Conservation (phyloP, 92 coral and sea anemone species). For the Porites divaricata region DNA sequence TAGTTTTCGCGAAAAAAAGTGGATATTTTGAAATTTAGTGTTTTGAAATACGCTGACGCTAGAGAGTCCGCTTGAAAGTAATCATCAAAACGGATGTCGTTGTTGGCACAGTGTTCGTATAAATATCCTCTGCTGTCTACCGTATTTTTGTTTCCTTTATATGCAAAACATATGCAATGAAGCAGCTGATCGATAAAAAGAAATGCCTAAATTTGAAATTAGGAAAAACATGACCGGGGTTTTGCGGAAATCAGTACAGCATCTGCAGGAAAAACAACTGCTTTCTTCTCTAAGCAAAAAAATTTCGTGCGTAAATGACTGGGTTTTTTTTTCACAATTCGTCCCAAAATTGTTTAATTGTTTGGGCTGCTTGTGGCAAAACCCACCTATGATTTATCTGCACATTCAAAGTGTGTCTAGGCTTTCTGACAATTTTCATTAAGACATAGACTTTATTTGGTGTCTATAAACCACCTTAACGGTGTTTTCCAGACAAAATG, state of each 20-base stretch:
- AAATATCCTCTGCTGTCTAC: slow-evolving; percentile 16
- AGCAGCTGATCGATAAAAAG: slow-evolving; percentile 27
- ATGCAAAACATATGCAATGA: slow-evolving; percentile 8
- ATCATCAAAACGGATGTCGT: background rate
- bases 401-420: background rate
- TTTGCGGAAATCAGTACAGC: background rate
- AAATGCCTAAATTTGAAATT: background rate
- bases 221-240: background rate
- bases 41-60: background rate
- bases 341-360: too few relatives aligned
- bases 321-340: too few relatives aligned
- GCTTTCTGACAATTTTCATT: background rate
- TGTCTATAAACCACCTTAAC: too few relatives aligned
- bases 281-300: too few relatives aligned
- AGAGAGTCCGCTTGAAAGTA: background rate
- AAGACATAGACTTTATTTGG: too few relatives aligned
- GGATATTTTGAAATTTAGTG: background rate
- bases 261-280: background rate
- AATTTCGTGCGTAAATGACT: too few relatives aligned
- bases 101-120: background rate
- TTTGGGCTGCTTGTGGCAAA: too few relatives aligned
- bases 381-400: background rate
- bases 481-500: too few relatives aligned
- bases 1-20: background rate
- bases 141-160: slow-evolving; percentile 2